Conservation (phyloP, 1,140 invertebrate genomes). For the Charaxes varanes region DNA sequence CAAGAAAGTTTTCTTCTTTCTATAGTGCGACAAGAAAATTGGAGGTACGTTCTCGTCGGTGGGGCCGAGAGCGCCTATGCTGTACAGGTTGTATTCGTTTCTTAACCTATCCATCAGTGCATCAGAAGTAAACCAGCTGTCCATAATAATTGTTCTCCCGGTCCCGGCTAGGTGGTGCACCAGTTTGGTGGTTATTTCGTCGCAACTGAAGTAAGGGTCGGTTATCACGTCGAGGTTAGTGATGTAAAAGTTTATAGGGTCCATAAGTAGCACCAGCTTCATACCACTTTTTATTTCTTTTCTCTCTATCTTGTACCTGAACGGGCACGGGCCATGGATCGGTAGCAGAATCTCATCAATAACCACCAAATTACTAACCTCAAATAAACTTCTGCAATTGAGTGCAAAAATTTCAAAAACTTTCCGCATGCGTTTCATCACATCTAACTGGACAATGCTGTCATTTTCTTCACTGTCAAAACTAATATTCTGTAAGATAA, state of each 20-base stretch:
- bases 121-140: slow-evolving; percentile 53
- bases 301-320: slow-evolving; percentile 68
- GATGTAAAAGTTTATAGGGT: slow-evolving; percentile 66
- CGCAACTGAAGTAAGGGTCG: slow-evolving; percentile 43
- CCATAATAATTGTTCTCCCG: slow-evolving; percentile 50
- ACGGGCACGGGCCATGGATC: slow-evolving; percentile 66
- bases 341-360: slow-evolving; percentile 71
- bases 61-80: slow-evolving; percentile 45
- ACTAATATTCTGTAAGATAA: slow-evolving; percentile 61
- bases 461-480: slow-evolving; percentile 60
- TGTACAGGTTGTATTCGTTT: slow-evolving; percentile 47
- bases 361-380: slow-evolving; percentile 46
- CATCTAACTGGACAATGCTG: slow-evolving; percentile 56
- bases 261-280: slow-evolving; percentile 61
- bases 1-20: slow-evolving; percentile 38
- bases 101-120: slow-evolving; percentile 41
- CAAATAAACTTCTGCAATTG: slow-evolving; percentile 67
- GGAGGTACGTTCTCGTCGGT: slow-evolving; percentile 51
- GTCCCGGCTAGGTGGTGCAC: slow-evolving; percentile 55
- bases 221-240: slow-evolving; percentile 68
- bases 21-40: slow-evolving; percentile 44
- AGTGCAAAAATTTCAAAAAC: slow-evolving; percentile 69
- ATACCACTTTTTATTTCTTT: slow-evolving; percentile 57
- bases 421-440: slow-evolving; percentile 67
- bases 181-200: slow-evolving; percentile 51